Base-by-base conservation (phyloP, 2,797 vertebrate species). In the Lophius americanus region DNA sequence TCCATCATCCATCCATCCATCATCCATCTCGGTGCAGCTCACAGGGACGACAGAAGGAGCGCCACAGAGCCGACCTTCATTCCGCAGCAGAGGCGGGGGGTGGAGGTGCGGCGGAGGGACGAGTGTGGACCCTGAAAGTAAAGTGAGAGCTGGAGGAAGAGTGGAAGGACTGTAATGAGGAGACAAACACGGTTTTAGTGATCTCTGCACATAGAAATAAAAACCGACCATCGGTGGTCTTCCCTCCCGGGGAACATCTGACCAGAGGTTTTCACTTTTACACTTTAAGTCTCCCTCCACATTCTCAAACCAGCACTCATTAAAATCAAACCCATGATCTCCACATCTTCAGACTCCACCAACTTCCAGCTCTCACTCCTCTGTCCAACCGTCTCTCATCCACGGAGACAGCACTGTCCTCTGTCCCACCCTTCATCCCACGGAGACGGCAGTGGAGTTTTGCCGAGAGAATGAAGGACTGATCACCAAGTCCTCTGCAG, bases 381-480 rank as follows among this genome's bases (percentile, higher is more conserved):
- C 44, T 51, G 35, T 46, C 12, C 2, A 5, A 10, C 23, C 23
- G 23, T 23, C 23, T 2, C 23, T 23, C 23, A 23, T 23, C 23
- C 23, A 23, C 2, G 23, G 23, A 23, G 23, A 23, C 23, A 23
- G 23, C 23, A 23, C 23, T 23, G 23, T 23, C 10, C 10, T 10
- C 43, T 5, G 1, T 0, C 47, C 11, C 43, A 5, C 35, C 23
- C 43, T 53, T 10, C 13, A 2, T 62, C n/a, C 49, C 6, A 8
- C 42, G 37, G 7, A 12, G 43, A 6, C 36, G 10, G 38, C 51
- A 11, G 44, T 48, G 11, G 4, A 10, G 48, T 42, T 58, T 33
- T 4, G 73, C 73, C 70, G 80, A 81, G 51, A 64, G 52, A 50
- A 86, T 86, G 82, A 86, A 78, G 46, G 75, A 3, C 70, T 59